These are phyloP conservation scores for Luscinia luscinia DNA, from an alignment of 2,797 vertebrate species.

Conservation along the genomic window DNA sequence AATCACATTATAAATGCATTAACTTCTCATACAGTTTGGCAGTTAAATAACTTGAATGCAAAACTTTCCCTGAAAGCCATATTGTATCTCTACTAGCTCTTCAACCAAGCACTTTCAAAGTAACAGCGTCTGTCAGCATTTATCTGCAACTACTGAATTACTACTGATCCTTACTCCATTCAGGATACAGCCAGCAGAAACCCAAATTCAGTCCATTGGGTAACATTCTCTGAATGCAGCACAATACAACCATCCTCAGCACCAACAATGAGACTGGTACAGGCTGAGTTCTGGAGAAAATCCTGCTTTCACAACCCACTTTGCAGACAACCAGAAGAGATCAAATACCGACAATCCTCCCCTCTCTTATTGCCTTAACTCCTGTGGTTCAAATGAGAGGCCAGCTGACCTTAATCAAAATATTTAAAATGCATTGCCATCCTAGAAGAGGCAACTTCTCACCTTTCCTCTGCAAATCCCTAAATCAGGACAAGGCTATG, in stretches of 20 bases:
- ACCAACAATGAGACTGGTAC: accelerated
- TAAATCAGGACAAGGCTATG: neutral
- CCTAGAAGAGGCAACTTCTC: neutral
- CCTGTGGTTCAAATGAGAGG: neutral
- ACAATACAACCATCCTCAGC: neutral
- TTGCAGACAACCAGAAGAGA: neutral
- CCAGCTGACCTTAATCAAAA: neutral
- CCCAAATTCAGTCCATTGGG: neutral
- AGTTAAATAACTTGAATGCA: neutral
- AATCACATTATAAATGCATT: neutral
- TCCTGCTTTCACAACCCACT: neutral
- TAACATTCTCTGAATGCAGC: neutral
- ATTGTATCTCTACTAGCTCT: neutral
- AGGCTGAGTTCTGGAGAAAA: neutral
- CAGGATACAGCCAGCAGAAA: neutral
- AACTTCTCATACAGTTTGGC: neutral
- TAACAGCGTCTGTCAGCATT: neutral
- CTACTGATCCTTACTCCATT: neutral
- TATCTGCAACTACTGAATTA: neutral
- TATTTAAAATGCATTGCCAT: neutral
- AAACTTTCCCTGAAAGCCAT: neutral
- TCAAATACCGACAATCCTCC: neutral
- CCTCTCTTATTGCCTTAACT: neutral
- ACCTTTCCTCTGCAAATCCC: neutral
- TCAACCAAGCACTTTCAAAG: neutral